Percentiles rank a stretch among this genome's conserved stretches.
Evolutionary conservation across 2,113 vertebrate species (phyloP).

Genomic region (Caranx ignobilis): DNA sequence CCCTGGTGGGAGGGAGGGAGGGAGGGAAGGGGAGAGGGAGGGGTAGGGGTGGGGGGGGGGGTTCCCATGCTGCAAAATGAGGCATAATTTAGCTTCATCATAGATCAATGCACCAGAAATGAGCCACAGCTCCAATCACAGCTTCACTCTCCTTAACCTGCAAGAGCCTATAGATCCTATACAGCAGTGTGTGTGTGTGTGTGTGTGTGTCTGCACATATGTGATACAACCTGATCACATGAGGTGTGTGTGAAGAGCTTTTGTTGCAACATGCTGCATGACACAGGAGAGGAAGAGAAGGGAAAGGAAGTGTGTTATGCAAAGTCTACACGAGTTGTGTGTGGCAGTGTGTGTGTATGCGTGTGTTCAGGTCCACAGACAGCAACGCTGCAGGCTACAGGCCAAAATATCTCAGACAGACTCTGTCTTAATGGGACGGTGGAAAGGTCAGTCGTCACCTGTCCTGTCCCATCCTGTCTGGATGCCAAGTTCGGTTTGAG

Average conservation of each 20-base stretch:
- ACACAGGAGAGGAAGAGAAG: neutral
- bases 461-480: conserved; percentile 18
- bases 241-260: neutral
- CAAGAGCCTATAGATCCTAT: neutral
- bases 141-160: conserved; percentile 22
- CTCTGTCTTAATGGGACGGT: neutral
- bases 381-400: conserved; percentile 5
- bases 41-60: conserved; percentile 21
- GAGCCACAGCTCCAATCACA: neutral
- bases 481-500: neutral
- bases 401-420: conserved; percentile 6
- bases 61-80: conserved; percentile 52
- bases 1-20: conserved; percentile 29
- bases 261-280: conserved; percentile 30
- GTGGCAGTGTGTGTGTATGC: neutral
- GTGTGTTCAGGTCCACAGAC: neutral
- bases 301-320: conserved; percentile 26
- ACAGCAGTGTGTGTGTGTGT: neutral
- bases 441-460: neutral
- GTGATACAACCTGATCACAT: neutral
- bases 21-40: conserved; percentile 4
- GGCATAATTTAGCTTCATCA: conserved; percentile 19
- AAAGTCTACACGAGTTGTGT: conserved; percentile 32
- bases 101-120: conserved; percentile 30
- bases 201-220: no score